These are phyloP conservation scores for Dorcus parallelipipedus DNA, from an alignment of 2,888 invertebrate species.

Conservation along the genomic window DNA sequence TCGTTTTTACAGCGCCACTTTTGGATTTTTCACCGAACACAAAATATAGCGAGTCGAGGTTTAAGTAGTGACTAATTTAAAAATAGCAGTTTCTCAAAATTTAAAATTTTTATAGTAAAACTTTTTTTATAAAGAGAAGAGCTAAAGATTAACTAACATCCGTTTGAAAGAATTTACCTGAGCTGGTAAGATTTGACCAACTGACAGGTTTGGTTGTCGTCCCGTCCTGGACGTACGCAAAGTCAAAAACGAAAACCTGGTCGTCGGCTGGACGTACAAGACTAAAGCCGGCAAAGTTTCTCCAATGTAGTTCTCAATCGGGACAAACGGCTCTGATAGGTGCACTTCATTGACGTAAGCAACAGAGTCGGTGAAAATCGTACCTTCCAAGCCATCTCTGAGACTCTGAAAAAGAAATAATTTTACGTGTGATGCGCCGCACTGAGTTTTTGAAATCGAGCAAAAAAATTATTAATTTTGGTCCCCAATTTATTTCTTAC, in stretches of 20 bases:
- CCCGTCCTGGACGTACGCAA: neutral
- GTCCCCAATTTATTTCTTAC: too few species aligned
- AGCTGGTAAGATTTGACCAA: conserved; percentile 53
- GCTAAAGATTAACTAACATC: too few species aligned
- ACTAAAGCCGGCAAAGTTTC: conserved; percentile 59
- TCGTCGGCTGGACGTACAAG: conserved; percentile 65
- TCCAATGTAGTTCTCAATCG: conserved; percentile 44
- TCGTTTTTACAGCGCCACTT: too few species aligned
- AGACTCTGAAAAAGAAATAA: conserved; percentile 43
- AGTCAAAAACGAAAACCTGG: conserved; percentile 66
- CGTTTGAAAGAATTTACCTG: conserved; percentile 36
- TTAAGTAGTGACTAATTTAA: too few species aligned
- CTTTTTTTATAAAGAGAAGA: too few species aligned
- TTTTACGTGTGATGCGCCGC: neutral
- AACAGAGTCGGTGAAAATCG: conserved; percentile 49
- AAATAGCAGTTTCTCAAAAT: too few species aligned
- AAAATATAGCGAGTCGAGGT: too few species aligned
- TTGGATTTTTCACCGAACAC: too few species aligned
- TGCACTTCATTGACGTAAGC: conserved; percentile 57
- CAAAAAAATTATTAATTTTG: too few species aligned
- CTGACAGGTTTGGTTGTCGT: neutral
- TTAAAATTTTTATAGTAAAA: too few species aligned
- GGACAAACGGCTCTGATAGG: conserved; percentile 37
- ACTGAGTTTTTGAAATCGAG: too few species aligned
- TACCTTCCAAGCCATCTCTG: conserved; percentile 56